Percentiles rank a stretch among this genome's conserved stretches.
Evolutionary conservation across 2,797 vertebrate genomes (phyloP).

Genomic region (Rhabdomys pumilio): DNA sequence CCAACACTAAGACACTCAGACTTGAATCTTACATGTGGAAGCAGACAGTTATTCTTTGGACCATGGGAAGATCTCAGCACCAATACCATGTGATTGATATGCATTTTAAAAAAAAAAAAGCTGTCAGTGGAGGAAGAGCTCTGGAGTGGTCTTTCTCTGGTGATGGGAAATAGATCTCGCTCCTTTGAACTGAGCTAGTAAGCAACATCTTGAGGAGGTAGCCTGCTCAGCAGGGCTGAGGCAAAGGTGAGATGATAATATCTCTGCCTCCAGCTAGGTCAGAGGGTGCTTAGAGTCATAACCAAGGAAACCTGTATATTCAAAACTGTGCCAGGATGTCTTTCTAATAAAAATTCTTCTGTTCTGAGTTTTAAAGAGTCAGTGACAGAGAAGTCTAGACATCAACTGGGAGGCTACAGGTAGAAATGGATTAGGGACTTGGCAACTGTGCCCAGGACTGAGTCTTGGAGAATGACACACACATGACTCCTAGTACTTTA

Average conservation of each 20-base stretch:
- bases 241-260: neutral
- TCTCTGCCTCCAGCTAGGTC: neutral
- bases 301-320: neutral
- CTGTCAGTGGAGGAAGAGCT: neutral
- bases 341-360: neutral
- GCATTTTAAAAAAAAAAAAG: neutral
- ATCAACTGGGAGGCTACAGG: neutral
- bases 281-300: neutral
- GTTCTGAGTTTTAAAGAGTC: neutral
- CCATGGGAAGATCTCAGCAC: neutral
- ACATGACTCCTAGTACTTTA: neutral
- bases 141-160: neutral
- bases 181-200: neutral
- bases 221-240: neutral
- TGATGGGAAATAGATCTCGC: neutral
- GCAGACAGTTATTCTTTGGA: neutral
- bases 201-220: neutral
- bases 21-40: neutral
- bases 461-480: neutral
- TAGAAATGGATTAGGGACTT: neutral
- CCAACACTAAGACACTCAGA: neutral
- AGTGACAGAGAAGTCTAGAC: neutral
- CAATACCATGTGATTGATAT: neutral
- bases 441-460: neutral
- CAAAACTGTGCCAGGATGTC: neutral